A percentile compares a stretch with the other conserved stretches of the same genome.
These are phyloP conservation scores for Notothenia rossii DNA, from an alignment of 2,113 vertebrate species.

Conservation along the genomic window DNA sequence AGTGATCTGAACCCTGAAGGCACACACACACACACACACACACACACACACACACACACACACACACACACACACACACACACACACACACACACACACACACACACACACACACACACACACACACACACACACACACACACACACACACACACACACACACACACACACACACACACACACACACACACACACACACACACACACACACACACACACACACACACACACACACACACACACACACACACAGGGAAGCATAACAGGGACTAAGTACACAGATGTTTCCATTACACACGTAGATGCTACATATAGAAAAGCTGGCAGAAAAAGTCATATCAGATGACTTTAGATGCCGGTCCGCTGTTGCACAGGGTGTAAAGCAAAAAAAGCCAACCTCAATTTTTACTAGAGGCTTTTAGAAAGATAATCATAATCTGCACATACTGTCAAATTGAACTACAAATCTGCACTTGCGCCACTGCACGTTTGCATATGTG, in stretches of 20 bases:
- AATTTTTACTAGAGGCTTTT: background rate
- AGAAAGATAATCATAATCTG: background rate
- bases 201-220: constrained; percentile 6
- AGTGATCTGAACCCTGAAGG: constrained; percentile 21
- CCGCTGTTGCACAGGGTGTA: background rate
- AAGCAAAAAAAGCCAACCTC: background rate
- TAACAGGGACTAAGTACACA: constrained; percentile 16
- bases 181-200: constrained; percentile 5
- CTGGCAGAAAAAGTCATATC: background rate
- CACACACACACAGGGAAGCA: constrained; percentile 2
- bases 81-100: constrained; percentile 4
- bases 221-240: constrained; percentile 2
- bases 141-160: constrained; percentile 2
- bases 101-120: constrained; percentile 5
- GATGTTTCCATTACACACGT: constrained; percentile 17
- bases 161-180: constrained; percentile 11
- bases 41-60: constrained; percentile 5
- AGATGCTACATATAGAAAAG: constrained; percentile 1
- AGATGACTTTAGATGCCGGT: background rate
- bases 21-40: background rate
- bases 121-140: constrained; percentile 6
- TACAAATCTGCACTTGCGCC: background rate
- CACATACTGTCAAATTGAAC: background rate
- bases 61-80: constrained; percentile 7
- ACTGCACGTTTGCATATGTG: constrained; percentile 19